These are phyloP conservation scores for Drosophila kuntzei DNA, from an alignment of 2,888 invertebrate species.

Conservation along the genomic window DNA sequence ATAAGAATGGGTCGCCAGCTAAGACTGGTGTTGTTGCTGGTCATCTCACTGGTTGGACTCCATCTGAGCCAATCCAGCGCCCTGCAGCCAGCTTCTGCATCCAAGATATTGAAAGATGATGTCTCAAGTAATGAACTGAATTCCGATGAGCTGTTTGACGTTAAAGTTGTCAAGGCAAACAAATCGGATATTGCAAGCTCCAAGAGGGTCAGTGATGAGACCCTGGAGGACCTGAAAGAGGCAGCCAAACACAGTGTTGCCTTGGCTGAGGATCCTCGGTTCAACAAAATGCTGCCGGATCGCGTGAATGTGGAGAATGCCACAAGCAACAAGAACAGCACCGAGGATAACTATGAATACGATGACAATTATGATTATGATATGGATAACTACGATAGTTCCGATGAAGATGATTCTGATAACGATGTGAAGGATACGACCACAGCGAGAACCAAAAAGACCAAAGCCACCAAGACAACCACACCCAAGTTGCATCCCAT, in stretches of 20 bases:
- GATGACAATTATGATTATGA: conserved; percentile 81
- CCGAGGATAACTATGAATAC: conserved; percentile 71
- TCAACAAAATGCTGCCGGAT: conserved; percentile 83
- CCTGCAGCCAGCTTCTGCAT: conserved; percentile 27
- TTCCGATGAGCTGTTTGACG: conserved; percentile 58
- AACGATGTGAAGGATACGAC: conserved; percentile 64
- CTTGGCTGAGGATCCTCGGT: conserved; percentile 78
- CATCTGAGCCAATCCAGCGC: conserved; percentile 69
- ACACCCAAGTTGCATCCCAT: conserved; percentile 63
- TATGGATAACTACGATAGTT: conserved; percentile 69
- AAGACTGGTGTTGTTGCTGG: conserved; percentile 84
- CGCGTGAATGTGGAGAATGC: conserved; percentile 55
- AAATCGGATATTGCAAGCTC: conserved; percentile 38
- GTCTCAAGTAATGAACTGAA: conserved; percentile 73
- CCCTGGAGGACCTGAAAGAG: conserved; percentile 77
- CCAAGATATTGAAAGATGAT: conserved; percentile 61
- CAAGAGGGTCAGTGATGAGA: conserved; percentile 70
- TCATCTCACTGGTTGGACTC: conserved; percentile 72
- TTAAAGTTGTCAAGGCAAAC: conserved; percentile 78
- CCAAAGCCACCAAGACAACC: conserved; percentile 47
- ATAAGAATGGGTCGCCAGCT: conserved; percentile 84
- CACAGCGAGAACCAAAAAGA: conserved; percentile 59
- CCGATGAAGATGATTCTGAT: conserved; percentile 40
- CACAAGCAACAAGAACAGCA: conserved; percentile 58
- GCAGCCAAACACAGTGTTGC: conserved; percentile 82